phyloP scores from a whole-genome alignment of 2,888 invertebrate genomes.

The Idaea dimidiata region DNA sequence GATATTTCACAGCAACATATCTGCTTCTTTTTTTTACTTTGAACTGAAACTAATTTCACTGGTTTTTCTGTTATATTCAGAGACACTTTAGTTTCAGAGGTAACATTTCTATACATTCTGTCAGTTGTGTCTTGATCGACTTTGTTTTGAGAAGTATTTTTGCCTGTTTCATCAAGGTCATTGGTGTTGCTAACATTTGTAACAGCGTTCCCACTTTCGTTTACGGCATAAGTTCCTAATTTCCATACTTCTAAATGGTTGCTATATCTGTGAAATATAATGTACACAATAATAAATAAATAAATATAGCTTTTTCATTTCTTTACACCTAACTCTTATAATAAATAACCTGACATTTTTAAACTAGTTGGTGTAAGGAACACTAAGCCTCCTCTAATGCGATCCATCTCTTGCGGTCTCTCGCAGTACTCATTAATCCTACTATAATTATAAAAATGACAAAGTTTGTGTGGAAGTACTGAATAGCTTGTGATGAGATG shows the following conservation, averaged over 20 bases:
- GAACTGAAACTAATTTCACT: slow-evolving; percentile 85
- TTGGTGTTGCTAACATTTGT: slow-evolving; percentile 32
- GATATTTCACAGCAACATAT: slow-evolving; percentile 87
- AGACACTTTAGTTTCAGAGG: slow-evolving; percentile 22
- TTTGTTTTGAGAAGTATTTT: slow-evolving; percentile 33
- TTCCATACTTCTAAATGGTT: slow-evolving; percentile 80
- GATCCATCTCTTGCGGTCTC: too few relatives aligned
- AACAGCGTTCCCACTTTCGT: slow-evolving; percentile 79
- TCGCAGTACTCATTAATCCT: too few relatives aligned
- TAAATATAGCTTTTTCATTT: neutral
- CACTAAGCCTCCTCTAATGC: too few relatives aligned
- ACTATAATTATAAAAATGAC: too few relatives aligned
- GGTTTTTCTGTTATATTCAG: slow-evolving; percentile 78
- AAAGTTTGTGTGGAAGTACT: too few relatives aligned
- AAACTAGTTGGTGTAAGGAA: too few relatives aligned
- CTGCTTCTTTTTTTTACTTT: slow-evolving; percentile 83
- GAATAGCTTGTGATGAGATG: too few relatives aligned
- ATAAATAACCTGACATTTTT: too few relatives aligned
- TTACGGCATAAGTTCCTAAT: slow-evolving; percentile 74
- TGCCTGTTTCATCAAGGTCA: slow-evolving; percentile 28
- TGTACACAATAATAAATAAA: slow-evolving; percentile 10
- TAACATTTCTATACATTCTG: slow-evolving; percentile 19
- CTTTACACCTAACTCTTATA: too few relatives aligned
- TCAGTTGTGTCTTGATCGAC: slow-evolving; percentile 58
- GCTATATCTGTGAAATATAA: slow-evolving; percentile 61